Evolutionary conservation across 2,888 invertebrate genomes (phyloP), one percentile per base, ranked within the genome.

Genomic region (Conomelus anceps): DNA sequence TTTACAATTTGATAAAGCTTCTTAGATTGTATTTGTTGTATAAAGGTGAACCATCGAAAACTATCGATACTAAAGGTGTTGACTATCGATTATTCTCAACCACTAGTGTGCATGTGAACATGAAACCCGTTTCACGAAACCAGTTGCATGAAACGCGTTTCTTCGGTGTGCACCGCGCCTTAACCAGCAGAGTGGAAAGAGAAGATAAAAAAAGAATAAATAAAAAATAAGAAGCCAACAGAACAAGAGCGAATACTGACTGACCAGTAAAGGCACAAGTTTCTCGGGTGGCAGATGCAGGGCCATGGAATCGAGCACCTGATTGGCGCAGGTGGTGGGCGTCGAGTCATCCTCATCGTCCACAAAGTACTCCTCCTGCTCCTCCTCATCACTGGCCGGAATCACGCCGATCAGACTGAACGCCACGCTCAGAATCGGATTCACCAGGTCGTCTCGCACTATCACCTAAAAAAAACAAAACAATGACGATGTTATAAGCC

Each of bases 201-300:
- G n/a, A n/a, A n/a, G n/a, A n/a, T n/a, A n/a, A n/a, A n/a, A n/a
- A n/a, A n/a, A n/a, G n/a, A n/a, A n/a, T n/a, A n/a, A n/a, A n/a
- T n/a, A n/a, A n/a, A n/a, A n/a, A n/a, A n/a, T n/a, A n/a, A n/a
- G n/a, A n/a, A n/a, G n/a, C n/a, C n/a, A n/a, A n/a, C 26, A 26
- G 4, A 7, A 26, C 26, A 26, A 26, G 13, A 34, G 17, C 11
- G n/a, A 85, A 34, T 20, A 24, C 20, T 9, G 41, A 91, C 93
- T 93, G 93, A 97, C 95, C 93, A 97, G 93, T 92, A 95, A 95
- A 24, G 96, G 96, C 91, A 97, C 95, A 22, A 97, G 94, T 93
- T 96, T 96, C 91, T 97, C 96, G 17, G 97, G 96, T 6, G 97
- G 96, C 84, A 97, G 94, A 93, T 96, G 95, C 17, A 97, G 93